Evolutionary conservation across 2,797 vertebrate species (phyloP).

Genomic region (Potorous gilbertii): DNA sequence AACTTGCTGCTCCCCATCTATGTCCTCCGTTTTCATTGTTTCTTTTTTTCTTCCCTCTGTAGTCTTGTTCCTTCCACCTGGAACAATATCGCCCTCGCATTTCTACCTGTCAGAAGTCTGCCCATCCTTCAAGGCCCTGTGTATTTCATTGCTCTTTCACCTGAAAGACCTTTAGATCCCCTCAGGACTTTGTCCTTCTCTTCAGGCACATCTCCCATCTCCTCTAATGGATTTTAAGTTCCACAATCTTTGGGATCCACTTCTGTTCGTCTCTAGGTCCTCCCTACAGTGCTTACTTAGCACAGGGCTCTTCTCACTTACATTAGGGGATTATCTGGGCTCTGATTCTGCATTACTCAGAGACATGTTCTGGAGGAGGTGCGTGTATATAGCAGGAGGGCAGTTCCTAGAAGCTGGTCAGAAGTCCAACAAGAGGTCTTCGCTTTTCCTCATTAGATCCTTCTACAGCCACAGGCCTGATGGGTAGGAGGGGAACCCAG

Average conservation of each 20-base stretch:
- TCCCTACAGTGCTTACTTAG: not conserved
- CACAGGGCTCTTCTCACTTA: not conserved
- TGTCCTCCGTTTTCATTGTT: not conserved
- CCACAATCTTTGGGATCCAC: not conserved
- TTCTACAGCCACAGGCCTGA: conserved; percentile 57
- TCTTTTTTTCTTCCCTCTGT: not conserved
- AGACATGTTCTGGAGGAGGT: not conserved
- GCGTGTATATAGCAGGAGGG: not conserved
- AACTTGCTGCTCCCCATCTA: not conserved
- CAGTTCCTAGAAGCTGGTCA: not conserved
- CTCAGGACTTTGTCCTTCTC: not conserved
- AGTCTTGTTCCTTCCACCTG: not conserved
- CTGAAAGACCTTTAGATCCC: not conserved
- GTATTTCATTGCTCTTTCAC: not conserved
- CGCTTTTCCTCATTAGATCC: conserved; percentile 1
- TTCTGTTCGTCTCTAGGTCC: not conserved
- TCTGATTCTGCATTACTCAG: not conserved
- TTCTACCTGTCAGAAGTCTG: not conserved
- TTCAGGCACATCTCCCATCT: not conserved
- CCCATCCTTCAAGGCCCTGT: not conserved
- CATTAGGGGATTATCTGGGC: not conserved
- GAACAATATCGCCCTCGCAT: not conserved
- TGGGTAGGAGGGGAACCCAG: conserved; percentile 34
- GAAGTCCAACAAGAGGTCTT: not conserved
- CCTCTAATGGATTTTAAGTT: not conserved